These are phyloP conservation scores for Acromyrmex charruanus DNA, from an alignment of 1,140 invertebrate species.

Conservation along the genomic window DNA sequence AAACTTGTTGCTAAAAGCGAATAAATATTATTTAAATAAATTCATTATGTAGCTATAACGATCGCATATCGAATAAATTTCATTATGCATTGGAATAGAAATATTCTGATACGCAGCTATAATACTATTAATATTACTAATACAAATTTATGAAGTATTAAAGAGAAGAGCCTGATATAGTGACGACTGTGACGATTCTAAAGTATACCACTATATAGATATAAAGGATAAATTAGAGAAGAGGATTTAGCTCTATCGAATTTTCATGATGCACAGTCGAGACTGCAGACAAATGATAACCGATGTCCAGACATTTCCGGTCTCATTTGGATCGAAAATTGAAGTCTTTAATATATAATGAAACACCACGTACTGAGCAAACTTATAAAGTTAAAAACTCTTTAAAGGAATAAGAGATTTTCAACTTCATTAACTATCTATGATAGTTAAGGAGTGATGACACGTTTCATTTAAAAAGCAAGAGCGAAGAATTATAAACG, in stretches of 20 bases:
- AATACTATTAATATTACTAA: not conserved
- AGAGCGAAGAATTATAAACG: not conserved
- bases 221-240: not conserved
- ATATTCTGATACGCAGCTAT: not conserved
- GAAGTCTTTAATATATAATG: conserved; percentile 1
- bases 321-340: not conserved
- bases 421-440: not conserved
- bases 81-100: not conserved
- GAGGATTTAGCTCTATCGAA: not conserved
- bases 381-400: conserved; percentile 5
- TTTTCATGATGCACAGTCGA: not conserved
- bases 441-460: not conserved
- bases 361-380: not conserved
- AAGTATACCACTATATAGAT: not conserved
- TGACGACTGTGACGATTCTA: not conserved
- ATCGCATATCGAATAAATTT: not conserved
- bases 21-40: not conserved
- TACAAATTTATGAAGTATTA: conserved; percentile 17
- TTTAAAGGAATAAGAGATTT: not conserved
- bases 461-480: not conserved
- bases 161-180: not conserved
- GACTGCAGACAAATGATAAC: conserved; percentile 17
- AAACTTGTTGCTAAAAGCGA: not conserved
- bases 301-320: not conserved
- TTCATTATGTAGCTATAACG: not conserved